Base-by-base conservation (phyloP, 1,140 invertebrate genomes). In the Ericerus pela region DNA sequence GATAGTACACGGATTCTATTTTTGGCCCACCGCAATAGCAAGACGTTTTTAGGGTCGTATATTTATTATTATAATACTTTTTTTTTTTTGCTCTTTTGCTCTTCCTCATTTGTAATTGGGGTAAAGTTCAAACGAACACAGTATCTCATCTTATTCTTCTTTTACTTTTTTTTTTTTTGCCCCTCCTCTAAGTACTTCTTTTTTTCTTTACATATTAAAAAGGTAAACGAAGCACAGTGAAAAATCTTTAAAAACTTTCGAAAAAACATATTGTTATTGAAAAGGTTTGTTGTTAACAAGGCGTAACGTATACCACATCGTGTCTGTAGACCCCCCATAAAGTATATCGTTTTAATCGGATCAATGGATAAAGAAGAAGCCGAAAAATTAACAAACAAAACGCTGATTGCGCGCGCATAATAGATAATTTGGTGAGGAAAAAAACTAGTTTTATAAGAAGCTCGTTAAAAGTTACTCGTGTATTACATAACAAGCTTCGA, bases 361-460 rank as follows among this genome's bases (percentile, higher is more conserved):
- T 47, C 41, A 47, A 47, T 47, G 41, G 41, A 47, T 47, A 47
- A 47, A 47, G 41, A 47, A 47, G 41, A 47, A 47, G 41, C 41
- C 41, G 41, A 47, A 47, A 47, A 47, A 47, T 47, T 47, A 47
- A 47, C 41, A 47, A 47, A 47, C 41, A 47, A 47, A 47, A 47
- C 41, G 41, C 41, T 47, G 41, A 47, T 47, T 47, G 41, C 41
- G 41, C 41, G 41, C 41, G 41, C 41, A 47, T 47, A 47, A 47
- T 47, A 47, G 41, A 47, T 2, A 16, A 41, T 4, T 24, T 10
- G 4, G 20, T 38, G 41, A 24, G 26, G 26, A 8, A 24, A 47
- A 8, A 47, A 47, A 47, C 41, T 47, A 47, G 41, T 47, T 41
- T 47, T 24, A 24, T 24, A 24, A 47, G 41, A 24, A 47, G 41